phyloP scores from a whole-genome alignment of 35 echinoderm and acorn worm species.

The Nesometra sesokonis region DNA sequence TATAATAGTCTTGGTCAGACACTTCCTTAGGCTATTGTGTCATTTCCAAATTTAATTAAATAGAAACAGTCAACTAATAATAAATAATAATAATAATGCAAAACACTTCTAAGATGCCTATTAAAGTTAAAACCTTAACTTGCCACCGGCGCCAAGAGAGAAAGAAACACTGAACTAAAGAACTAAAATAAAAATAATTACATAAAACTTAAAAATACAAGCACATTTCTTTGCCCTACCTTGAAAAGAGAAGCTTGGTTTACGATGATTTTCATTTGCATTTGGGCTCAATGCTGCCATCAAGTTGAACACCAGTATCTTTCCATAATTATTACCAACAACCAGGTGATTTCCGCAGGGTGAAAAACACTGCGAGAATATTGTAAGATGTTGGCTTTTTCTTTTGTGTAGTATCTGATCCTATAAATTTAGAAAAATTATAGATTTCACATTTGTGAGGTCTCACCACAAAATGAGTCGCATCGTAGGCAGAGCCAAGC shows the following conservation, averaged over 20 bases:
- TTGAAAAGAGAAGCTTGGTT: constrained; percentile 78
- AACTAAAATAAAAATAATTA: not conserved
- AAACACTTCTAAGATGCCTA: too few species aligned
- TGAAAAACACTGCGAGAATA: constrained; percentile 85
- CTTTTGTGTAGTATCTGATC: not conserved
- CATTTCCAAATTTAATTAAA: too few species aligned
- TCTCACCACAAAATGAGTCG: too few species aligned
- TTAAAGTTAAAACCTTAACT: too few species aligned
- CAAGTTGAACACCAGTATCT: constrained; percentile 16
- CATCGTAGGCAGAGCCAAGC: too few species aligned
- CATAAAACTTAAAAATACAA: not conserved
- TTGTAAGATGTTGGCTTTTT: constrained; percentile 28
- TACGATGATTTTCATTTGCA: constrained; percentile 60
- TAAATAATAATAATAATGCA: too few species aligned
- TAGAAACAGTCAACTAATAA: too few species aligned
- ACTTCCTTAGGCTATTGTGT: too few species aligned
- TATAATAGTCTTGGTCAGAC: too few species aligned
- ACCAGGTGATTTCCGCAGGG: constrained; percentile 69
- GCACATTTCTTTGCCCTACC: constrained; percentile 19
- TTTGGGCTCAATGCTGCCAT: constrained; percentile 47
- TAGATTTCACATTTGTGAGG: too few species aligned
- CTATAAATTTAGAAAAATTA: not conserved
- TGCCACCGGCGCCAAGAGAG: too few species aligned
- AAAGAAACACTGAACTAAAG: too few species aligned
- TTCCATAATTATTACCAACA: constrained; percentile 66